Percentiles rank a stretch among this genome's conserved stretches.
phyloP scores from a whole-genome alignment of 2,888 invertebrate species.

The Lithosia quadra region DNA sequence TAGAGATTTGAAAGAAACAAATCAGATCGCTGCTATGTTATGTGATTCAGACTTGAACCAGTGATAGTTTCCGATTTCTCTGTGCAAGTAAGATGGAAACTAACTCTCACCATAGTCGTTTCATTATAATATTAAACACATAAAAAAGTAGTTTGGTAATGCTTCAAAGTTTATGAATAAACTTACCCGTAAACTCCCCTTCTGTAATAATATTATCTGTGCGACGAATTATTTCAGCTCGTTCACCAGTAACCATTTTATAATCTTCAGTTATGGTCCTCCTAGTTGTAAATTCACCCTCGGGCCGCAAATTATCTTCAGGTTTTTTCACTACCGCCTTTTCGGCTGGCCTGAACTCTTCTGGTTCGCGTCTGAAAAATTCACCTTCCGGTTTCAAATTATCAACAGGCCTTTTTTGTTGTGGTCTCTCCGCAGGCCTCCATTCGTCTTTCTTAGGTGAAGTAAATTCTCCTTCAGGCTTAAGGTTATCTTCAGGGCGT shows the following conservation, averaged over 20 bases:
- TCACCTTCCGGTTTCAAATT: slow-evolving; percentile 72
- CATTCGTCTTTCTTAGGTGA: slow-evolving; percentile 77
- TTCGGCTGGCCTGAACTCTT: slow-evolving; percentile 78
- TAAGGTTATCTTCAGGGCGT: slow-evolving; percentile 66
- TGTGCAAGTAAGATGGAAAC: too few relatives aligned
- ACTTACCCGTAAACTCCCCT: slow-evolving; percentile 89
- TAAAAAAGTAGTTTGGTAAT: background rate
- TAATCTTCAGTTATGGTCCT: slow-evolving; percentile 86
- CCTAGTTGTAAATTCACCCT: slow-evolving; percentile 87
- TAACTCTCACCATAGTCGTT: too few relatives aligned
- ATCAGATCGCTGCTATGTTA: background rate
- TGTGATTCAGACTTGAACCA: background rate
- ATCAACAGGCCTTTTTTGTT: slow-evolving; percentile 79
- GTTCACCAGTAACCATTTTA: slow-evolving; percentile 87
- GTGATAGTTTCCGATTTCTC: background rate
- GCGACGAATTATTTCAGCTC: slow-evolving; percentile 88
- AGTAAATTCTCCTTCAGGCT: slow-evolving; percentile 46
- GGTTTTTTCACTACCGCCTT: slow-evolving; percentile 72
- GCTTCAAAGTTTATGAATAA: background rate
- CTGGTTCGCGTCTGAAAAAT: slow-evolving; percentile 62
- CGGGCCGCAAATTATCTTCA: slow-evolving; percentile 82
- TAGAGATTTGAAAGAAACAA: background rate
- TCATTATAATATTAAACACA: background rate
- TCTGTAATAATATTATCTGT: slow-evolving; percentile 89
- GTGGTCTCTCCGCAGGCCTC: slow-evolving; percentile 80